These are phyloP conservation scores for Sinocyclocheilus maitianheensis DNA, from an alignment of 2,113 vertebrate genomes.

Conservation along the genomic window DNA sequence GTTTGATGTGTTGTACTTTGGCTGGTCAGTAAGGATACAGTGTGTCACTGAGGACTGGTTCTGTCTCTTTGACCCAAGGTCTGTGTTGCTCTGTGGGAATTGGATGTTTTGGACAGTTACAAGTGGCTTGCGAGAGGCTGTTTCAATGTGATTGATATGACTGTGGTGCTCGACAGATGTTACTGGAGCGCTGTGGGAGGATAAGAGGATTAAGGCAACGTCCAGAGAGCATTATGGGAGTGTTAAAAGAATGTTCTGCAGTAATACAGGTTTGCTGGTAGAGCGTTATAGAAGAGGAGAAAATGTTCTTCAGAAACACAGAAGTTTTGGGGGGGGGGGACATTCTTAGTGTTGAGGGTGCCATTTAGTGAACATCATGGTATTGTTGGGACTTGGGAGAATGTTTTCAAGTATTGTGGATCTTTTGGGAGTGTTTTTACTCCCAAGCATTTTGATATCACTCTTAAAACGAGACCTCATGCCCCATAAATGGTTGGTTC, in stretches of 20 bases:
- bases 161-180: slow-evolving; percentile 25
- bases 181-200: slow-evolving; percentile 13
- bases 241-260: neutral
- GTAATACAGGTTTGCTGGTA: neutral
- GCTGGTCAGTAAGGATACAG: neutral
- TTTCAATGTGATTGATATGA: slow-evolving; percentile 33
- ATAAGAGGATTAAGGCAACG: slow-evolving; percentile 28
- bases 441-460: neutral
- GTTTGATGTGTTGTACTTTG: neutral
- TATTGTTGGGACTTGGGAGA: neutral
- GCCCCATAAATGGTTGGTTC: slow-evolving; percentile 13
- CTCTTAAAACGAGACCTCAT: neutral
- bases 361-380: neutral
- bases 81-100: slow-evolving; percentile 16
- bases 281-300: neutral
- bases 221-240: slow-evolving; percentile 5
- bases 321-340: neutral
- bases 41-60: neutral
- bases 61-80: slow-evolving; percentile 28
- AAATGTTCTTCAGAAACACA: no score
- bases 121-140: slow-evolving; percentile 5
- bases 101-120: slow-evolving; percentile 21
- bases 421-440: neutral
- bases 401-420: neutral
- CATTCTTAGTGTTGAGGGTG: neutral